phyloP scores from a whole-genome alignment of 2,797 vertebrate species.

The Gila robusta region DNA sequence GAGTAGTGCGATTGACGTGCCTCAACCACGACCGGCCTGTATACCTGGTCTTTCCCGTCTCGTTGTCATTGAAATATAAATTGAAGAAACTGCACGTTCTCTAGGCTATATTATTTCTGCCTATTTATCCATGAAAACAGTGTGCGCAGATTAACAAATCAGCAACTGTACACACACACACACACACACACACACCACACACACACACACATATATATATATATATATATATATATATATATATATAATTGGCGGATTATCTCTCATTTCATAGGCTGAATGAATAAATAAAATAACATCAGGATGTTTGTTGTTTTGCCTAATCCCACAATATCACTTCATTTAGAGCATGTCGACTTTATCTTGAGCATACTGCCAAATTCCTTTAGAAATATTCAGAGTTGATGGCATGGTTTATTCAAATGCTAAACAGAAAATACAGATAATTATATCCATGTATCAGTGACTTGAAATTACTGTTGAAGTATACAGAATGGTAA shows the following conservation, averaged over 20 bases:
- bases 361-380: conserved; percentile 10
- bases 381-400: background rate
- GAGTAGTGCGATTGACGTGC: conserved; percentile 24
- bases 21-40: conserved; percentile 24
- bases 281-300: conserved; percentile 1
- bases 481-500: background rate
- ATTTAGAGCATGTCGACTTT: conserved; percentile 69
- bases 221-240: too few species aligned
- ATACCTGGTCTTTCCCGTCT: conserved; percentile 40
- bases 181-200: too few species aligned
- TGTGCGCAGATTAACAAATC: conserved; percentile 18
- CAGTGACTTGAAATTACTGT: background rate
- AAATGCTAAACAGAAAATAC: background rate
- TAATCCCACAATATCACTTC: conserved; percentile 77
- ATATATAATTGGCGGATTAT: conserved; percentile 7
- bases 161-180: too few species aligned
- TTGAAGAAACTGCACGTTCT: conserved; percentile 1
- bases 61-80: conserved; percentile 42
- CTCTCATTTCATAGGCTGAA: background rate
- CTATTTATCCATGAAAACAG: background rate
- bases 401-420: conserved; percentile 8
- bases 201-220: too few species aligned
- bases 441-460: background rate
- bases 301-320: conserved; percentile 63
- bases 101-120: background rate